Evolutionary conservation across 1,140 invertebrate genomes (phyloP).

Genomic region (Augochlora pura): DNA sequence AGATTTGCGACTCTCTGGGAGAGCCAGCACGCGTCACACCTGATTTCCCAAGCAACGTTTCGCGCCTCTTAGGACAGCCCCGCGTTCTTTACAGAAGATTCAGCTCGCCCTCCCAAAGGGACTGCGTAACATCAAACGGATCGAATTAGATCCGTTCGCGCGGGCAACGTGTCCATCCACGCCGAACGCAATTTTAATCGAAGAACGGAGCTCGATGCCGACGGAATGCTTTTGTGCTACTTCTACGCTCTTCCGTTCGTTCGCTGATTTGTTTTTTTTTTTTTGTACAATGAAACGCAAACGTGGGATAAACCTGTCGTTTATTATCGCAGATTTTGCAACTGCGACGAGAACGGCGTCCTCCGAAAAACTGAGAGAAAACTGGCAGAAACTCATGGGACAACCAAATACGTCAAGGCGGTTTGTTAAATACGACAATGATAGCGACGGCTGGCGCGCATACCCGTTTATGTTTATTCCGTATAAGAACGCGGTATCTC

Average conservation of each 20-base stretch:
- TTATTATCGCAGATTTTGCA: too few relatives aligned
- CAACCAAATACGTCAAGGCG: too few relatives aligned
- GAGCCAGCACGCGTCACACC: constrained; percentile 19
- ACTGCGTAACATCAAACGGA: constrained; percentile 10
- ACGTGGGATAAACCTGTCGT: too few relatives aligned
- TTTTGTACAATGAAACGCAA: too few relatives aligned
- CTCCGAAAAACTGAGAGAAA: too few relatives aligned
- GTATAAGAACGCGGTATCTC: not conserved
- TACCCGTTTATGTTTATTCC: not conserved
- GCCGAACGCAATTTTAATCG: not conserved
- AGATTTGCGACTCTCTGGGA: constrained; percentile 12
- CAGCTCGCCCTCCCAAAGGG: too few relatives aligned
- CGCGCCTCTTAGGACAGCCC: not conserved
- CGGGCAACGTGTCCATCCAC: not conserved
- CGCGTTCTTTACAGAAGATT: not conserved
- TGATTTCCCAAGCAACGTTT: constrained; percentile 11
- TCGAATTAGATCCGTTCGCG: not conserved
- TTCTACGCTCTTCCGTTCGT: not conserved
- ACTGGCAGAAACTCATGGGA: too few relatives aligned
- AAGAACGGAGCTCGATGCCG: not conserved
- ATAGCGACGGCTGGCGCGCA: not conserved
- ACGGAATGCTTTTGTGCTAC: not conserved
- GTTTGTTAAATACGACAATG: not conserved
- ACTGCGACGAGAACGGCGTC: too few relatives aligned
- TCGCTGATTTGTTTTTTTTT: too few relatives aligned